phyloP scores from a whole-genome alignment of 2,113 vertebrate genomes.

The Prunella himalayana region DNA sequence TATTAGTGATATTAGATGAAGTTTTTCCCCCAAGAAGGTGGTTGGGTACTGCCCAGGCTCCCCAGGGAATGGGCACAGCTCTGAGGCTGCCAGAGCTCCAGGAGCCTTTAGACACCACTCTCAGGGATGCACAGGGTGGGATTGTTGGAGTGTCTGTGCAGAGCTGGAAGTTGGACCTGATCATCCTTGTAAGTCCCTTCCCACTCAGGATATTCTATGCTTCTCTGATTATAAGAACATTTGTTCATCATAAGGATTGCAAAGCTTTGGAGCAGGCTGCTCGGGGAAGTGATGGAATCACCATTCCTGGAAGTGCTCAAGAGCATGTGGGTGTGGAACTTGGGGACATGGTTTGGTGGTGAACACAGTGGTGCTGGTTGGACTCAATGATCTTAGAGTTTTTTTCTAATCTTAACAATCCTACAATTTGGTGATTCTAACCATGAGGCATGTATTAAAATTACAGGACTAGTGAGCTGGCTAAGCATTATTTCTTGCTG shows the following conservation, averaged over 20 bases:
- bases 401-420: neutral
- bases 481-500: neutral
- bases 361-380: no score
- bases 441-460: neutral
- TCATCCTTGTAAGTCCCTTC: no score
- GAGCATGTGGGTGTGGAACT: rapidly evolving
- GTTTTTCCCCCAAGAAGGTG: rapidly evolving
- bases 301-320: neutral
- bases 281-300: neutral
- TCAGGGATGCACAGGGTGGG: neutral
- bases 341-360: neutral
- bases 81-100: neutral
- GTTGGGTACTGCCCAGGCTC: neutral
- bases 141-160: neutral
- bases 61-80: neutral
- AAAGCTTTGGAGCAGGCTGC: neutral
- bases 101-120: rapidly evolving
- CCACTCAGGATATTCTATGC: neutral
- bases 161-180: rapidly evolving
- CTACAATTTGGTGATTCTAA: rapidly evolving
- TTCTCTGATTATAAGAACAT: neutral
- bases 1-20: neutral
- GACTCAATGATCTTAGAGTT: neutral
- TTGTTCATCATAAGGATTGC: neutral
- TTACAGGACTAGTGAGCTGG: neutral